These are phyloP conservation scores for Orycteropus afer DNA, from an alignment of 2,113 vertebrate genomes.

Conservation along the genomic window DNA sequence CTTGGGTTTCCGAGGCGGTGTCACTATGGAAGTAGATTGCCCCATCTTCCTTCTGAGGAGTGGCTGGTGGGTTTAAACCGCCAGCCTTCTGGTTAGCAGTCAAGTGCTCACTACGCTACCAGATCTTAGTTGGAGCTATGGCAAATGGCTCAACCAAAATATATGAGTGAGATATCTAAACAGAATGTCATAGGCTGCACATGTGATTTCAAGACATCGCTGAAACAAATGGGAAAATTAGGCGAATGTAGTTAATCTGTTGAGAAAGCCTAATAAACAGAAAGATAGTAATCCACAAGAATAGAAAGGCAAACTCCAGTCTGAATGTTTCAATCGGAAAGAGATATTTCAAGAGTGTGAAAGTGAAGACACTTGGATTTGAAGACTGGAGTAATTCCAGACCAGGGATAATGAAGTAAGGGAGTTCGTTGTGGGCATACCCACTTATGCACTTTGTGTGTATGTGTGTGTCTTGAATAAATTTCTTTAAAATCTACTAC, in stretches of 20 bases:
- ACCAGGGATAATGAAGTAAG: background rate
- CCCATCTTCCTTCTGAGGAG: no score
- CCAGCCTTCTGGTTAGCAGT: no score
- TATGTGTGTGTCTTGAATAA: background rate
- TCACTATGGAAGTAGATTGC: no score
- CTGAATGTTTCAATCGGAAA: background rate
- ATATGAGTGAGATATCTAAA: background rate
- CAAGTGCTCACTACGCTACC: no score
- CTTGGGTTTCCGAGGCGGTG: no score
- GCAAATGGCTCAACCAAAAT: background rate
- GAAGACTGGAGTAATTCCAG: background rate
- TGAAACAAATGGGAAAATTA: background rate
- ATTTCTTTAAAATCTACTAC: background rate
- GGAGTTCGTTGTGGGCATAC: background rate
- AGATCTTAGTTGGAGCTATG: background rate
- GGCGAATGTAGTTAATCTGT: background rate
- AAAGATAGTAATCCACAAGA: background rate
- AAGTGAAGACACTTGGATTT: background rate
- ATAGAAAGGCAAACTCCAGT: background rate
- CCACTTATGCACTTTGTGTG: accelerated
- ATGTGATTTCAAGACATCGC: background rate
- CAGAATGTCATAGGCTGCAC: background rate
- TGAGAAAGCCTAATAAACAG: background rate
- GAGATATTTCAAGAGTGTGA: background rate
- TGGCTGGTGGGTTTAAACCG: no score